These are phyloP conservation scores for Rhynchotus rufescens DNA, from an alignment of 2,797 vertebrate genomes.

Conservation along the genomic window DNA sequence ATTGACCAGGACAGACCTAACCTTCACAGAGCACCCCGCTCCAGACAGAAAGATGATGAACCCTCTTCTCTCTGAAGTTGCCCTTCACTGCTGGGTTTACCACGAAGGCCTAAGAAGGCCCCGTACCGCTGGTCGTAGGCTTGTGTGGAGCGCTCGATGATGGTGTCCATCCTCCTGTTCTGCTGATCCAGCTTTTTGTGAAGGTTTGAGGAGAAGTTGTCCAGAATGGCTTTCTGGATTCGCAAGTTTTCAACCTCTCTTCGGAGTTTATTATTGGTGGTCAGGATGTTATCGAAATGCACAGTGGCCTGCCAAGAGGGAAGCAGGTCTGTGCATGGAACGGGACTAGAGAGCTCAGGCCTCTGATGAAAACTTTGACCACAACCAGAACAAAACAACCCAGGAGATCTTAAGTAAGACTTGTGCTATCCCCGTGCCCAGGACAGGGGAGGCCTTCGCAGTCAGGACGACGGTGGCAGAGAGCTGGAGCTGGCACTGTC, in stretches of 20 bases:
- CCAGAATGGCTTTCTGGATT: conserved; percentile 60
- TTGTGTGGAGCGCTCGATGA: conserved; percentile 28
- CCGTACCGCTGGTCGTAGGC: conserved; percentile 67
- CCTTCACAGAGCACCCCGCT: neutral
- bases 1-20: neutral
- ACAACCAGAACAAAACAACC: neutral
- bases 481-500: neutral
- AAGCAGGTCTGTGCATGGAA: neutral
- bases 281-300: conserved; percentile 63
- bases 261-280: conserved; percentile 58
- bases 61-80: neutral
- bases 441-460: neutral
- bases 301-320: conserved; percentile 54
- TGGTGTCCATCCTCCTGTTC: conserved; percentile 45
- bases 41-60: neutral
- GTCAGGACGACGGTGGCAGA: accelerated
- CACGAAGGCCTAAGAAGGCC: neutral
- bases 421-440: neutral
- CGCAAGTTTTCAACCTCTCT: conserved; percentile 63
- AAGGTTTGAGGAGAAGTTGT: conserved; percentile 54
- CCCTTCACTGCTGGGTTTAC: accelerated
- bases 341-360: accelerated
- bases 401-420: neutral
- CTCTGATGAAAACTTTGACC: neutral
- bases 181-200: conserved; percentile 19